Evolutionary conservation across 2,888 invertebrate species (phyloP).

Genomic region (Cryptophagus acutangulus): DNA sequence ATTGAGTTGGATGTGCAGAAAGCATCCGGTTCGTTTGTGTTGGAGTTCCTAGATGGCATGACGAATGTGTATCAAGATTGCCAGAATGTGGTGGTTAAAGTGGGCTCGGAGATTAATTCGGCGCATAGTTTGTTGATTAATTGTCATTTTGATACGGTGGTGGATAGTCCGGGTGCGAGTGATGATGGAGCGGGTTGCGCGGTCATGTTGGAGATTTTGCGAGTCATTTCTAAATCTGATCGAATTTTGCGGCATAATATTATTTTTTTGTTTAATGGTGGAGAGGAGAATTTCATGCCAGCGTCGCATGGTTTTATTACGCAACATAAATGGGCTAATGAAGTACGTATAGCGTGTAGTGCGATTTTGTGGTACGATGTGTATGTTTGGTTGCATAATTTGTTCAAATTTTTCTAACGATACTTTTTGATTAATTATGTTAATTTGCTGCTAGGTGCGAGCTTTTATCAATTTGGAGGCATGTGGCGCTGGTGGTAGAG

Average conservation of each 20-base stretch:
- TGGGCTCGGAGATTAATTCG: slow-evolving; percentile 54
- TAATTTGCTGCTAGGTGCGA: slow-evolving; percentile 42
- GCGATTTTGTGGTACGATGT: neutral
- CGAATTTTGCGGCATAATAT: slow-evolving; percentile 66
- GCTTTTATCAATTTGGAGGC: slow-evolving; percentile 86
- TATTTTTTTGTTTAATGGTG: slow-evolving; percentile 84
- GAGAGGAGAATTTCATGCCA: slow-evolving; percentile 87
- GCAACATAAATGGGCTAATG: slow-evolving; percentile 61
- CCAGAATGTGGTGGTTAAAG: slow-evolving; percentile 63
- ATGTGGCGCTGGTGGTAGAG: slow-evolving; percentile 82
- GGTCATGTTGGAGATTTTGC: slow-evolving; percentile 76
- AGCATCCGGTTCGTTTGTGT: slow-evolving; percentile 63
- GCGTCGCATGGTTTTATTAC: slow-evolving; percentile 68
- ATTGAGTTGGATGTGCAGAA: slow-evolving; percentile 57
- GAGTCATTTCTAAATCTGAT: slow-evolving; percentile 60
- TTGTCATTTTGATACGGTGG: slow-evolving; percentile 72
- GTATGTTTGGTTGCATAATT: neutral
- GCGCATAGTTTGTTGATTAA: slow-evolving; percentile 63
- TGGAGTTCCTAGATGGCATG: slow-evolving; percentile 66
- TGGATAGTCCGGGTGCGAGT: slow-evolving; percentile 76
- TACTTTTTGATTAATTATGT: slow-evolving; percentile 4
- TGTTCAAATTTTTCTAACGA: slow-evolving; percentile 1
- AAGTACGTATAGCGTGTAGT: too few species aligned
- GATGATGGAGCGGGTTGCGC: slow-evolving; percentile 88
- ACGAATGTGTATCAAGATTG: slow-evolving; percentile 66